A percentile compares a stretch with the other conserved stretches of the same genome.
Evolutionary conservation across 2,797 vertebrate species (phyloP).

Genomic region (Heliangelus exortis): DNA sequence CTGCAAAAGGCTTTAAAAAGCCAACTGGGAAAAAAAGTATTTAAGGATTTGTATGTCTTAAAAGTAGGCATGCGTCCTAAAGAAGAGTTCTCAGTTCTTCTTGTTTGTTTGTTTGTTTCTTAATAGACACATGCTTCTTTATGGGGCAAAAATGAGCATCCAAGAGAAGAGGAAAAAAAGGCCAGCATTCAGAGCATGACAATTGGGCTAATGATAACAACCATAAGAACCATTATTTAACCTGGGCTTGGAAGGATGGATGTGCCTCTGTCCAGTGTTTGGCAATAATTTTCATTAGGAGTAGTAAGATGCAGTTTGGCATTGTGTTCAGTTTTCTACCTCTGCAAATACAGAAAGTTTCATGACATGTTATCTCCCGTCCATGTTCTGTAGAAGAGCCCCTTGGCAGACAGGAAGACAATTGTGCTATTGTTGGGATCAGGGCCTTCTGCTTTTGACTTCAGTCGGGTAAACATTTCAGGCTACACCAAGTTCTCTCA

Average conservation of each 20-base stretch:
- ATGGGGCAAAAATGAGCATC: background rate
- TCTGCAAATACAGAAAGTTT: background rate
- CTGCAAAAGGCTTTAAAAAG: background rate
- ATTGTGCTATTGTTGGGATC: background rate
- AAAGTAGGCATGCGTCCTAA: background rate
- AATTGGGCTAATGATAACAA: background rate
- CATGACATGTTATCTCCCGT: fast-evolving
- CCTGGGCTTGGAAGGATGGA: no score
- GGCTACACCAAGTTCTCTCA: background rate
- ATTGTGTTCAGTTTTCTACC: fast-evolving
- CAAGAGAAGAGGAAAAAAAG: background rate
- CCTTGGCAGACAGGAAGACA: background rate
- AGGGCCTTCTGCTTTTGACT: background rate
- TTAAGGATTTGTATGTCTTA: background rate
- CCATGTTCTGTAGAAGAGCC: background rate
- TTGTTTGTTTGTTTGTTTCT: background rate
- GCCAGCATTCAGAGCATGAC: background rate
- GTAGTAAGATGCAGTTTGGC: background rate
- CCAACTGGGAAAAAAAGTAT: background rate
- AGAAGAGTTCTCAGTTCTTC: fast-evolving
- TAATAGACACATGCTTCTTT: background rate
- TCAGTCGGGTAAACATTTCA: background rate
- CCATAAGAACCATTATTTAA: background rate
- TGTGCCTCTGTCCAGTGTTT: background rate
- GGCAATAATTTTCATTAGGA: background rate